phyloP scores from a whole-genome alignment of 2,888 invertebrate species.

The Iselma pallidipennis region DNA sequence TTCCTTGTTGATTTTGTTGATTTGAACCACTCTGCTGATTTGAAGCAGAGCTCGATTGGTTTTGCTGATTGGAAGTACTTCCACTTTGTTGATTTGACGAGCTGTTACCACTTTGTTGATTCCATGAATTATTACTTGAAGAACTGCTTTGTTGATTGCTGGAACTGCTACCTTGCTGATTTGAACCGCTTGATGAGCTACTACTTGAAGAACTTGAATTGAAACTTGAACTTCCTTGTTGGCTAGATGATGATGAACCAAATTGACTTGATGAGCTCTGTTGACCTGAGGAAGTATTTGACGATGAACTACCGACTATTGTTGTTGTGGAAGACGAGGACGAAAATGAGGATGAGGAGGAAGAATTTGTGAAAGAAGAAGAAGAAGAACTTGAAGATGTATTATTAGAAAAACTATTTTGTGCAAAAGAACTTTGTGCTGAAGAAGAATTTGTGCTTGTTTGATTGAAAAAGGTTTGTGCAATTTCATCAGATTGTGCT shows the following conservation, averaged over 20 bases:
- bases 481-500: slow-evolving; percentile 14
- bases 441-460: slow-evolving; percentile 15
- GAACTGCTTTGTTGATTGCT: slow-evolving; percentile 7
- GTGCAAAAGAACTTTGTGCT: slow-evolving; percentile 1
- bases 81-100: slow-evolving; percentile 27
- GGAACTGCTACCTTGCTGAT: slow-evolving; percentile 15
- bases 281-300: slow-evolving; percentile 16
- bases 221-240: slow-evolving; percentile 1
- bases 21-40: slow-evolving; percentile 25
- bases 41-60: slow-evolving; percentile 2
- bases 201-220: not conserved
- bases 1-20: slow-evolving; percentile 19
- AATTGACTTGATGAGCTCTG: not conserved
- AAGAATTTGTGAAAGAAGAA: too few relatives aligned
- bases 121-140: slow-evolving; percentile 9
- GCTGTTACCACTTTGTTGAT: slow-evolving; percentile 16
- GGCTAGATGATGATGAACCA: slow-evolving; percentile 11
- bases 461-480: slow-evolving; percentile 13
- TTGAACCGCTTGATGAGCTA: not conserved
- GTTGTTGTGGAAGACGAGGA: slow-evolving; percentile 8
- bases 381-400: slow-evolving; percentile 5
- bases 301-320: not conserved
- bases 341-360: slow-evolving; percentile 13
- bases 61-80: slow-evolving; percentile 15
- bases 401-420: not conserved